Base-by-base conservation (phyloP, 2,888 invertebrate species). In the Hermaeophaga mercurialis region DNA sequence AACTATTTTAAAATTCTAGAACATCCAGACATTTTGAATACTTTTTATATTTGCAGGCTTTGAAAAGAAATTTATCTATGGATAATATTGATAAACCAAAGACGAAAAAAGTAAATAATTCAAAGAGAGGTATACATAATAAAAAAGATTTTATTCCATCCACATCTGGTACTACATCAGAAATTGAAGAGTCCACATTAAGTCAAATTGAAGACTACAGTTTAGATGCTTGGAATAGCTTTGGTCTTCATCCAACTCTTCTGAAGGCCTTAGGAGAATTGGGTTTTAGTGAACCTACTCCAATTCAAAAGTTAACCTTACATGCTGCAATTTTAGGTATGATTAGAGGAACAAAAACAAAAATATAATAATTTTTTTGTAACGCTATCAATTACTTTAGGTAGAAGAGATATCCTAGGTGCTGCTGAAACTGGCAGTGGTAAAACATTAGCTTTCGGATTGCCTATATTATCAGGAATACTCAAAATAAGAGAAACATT, bases 341-440 rank as follows among this genome's bases (percentile, higher is more conserved):
- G n/a, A n/a, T n/a, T n/a, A n/a, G n/a, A n/a, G n/a, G n/a, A n/a
- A n/a, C n/a, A n/a, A n/a, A n/a, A n/a, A n/a, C n/a, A n/a, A n/a
- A n/a, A n/a, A n/a, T n/a, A n/a, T n/a, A n/a, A n/a, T n/a, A n/a
- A n/a, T n/a, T n/a, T n/a, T n/a, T n/a, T n/a, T 9, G 5, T 11
- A 46, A 41, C 48, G 31, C 7, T 49, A 44, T 44, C 43, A 12
- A 26, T 33, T 59, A 33, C 64, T 73, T 11, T 67, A 84, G 84
- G 87, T 33, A 84, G 87, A 43, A 84, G 90, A 78, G 97, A 99
- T 77, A 91, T 99, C 65, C 78, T 99, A 1, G 99, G 97, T n/a
- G 98, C 98, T 52, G 98, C 98, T 1, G 96, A 98, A 81, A 99
- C 99, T 0, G 99, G 99, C 0, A 97, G 96, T 78, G 99, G 99